These are phyloP conservation scores for Cyanocitta stelleri DNA, from an alignment of 2,113 vertebrate genomes.

Conservation along the genomic window DNA sequence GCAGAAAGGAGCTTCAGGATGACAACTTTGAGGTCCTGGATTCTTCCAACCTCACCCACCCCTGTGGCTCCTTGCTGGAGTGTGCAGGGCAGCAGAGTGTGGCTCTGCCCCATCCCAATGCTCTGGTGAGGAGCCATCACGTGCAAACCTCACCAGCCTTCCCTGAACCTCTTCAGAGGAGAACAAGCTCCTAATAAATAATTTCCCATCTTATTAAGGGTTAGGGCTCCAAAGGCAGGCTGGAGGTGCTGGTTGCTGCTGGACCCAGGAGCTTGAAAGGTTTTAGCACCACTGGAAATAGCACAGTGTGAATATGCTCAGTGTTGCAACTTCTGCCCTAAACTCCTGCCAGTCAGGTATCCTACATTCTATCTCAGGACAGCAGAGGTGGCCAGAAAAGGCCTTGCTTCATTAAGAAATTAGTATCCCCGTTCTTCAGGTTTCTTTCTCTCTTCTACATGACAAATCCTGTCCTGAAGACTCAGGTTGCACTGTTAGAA, in stretches of 20 bases:
- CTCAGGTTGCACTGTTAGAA: neutral
- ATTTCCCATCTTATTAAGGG: neutral
- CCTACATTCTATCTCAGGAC: neutral
- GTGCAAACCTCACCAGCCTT: neutral
- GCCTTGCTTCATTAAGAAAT: neutral
- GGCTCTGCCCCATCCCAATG: neutral
- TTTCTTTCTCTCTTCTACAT: conserved; percentile 35
- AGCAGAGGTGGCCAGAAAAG: neutral
- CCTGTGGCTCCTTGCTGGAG: accelerated
- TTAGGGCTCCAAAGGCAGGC: neutral
- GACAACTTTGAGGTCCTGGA: neutral
- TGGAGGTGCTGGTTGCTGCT: neutral
- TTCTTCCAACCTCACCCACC: neutral
- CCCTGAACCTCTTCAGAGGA: neutral
- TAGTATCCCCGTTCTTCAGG: neutral
- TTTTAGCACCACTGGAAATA: neutral
- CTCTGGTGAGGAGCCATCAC: neutral
- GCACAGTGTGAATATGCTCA: neutral
- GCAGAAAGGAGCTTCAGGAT: neutral
- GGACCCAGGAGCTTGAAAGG: neutral
- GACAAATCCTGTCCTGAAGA: conserved; percentile 29
- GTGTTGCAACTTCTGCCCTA: neutral
- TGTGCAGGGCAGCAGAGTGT: accelerated
- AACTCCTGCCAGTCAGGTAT: neutral
- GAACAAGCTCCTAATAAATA: neutral